Conservation (phyloP, 2,888 invertebrate species). For the Tachina grossa region DNA sequence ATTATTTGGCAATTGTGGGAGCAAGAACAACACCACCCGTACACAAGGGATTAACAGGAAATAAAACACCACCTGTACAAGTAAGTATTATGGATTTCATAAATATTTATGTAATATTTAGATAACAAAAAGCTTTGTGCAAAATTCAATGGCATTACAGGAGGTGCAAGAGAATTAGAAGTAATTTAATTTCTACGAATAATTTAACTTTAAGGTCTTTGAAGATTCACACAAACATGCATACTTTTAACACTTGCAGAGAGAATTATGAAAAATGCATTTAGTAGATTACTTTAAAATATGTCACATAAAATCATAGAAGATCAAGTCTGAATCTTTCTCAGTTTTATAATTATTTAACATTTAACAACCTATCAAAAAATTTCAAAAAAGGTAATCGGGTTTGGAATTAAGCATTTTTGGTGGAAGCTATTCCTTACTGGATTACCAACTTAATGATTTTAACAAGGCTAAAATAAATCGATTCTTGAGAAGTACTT, state of each 20-base stretch:
- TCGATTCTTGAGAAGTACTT: too few relatives aligned
- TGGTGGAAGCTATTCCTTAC: too few relatives aligned
- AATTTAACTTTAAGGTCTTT: background rate
- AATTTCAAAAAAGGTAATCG: too few relatives aligned
- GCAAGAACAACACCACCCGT: constrained; percentile 88
- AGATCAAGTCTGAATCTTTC: too few relatives aligned
- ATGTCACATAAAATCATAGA: too few relatives aligned
- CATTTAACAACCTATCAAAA: too few relatives aligned
- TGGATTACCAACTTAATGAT: too few relatives aligned
- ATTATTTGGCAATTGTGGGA: constrained; percentile 98
- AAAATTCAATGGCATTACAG: background rate
- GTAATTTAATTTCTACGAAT: background rate
- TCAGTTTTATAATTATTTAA: too few relatives aligned
- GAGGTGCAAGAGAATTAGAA: background rate
- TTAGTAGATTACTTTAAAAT: background rate
- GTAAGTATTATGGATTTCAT: constrained; percentile 82
- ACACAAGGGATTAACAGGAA: constrained; percentile 84
- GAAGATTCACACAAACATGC: too few relatives aligned
- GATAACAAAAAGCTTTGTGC: background rate
- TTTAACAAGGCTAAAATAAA: too few relatives aligned
- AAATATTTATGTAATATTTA: background rate
- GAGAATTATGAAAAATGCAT: background rate
- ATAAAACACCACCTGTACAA: constrained; percentile 89
- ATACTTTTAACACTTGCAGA: too few relatives aligned
- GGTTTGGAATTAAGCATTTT: too few relatives aligned